Base-by-base conservation (phyloP, 2,113 vertebrate species). In the Hemiprocne comata region DNA sequence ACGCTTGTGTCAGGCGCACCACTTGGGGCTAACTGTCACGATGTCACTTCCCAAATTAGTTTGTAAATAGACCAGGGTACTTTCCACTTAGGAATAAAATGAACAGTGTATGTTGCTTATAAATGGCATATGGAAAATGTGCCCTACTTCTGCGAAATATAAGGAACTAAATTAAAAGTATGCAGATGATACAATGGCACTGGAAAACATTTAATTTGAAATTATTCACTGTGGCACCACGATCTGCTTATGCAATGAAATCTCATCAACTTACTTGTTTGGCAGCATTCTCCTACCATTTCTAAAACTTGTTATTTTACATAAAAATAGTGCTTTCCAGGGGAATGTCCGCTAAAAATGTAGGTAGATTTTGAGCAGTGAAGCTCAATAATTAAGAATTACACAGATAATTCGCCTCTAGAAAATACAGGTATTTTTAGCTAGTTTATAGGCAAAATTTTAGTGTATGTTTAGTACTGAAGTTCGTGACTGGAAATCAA, bases 31-130 rank as follows among this genome's bases (percentile, higher is more conserved):
- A 82, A 92, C 31, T 72, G 82, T 89, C 84, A 54, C 75, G 0
- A 55, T 95, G 93, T 80, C 72, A 96, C 94, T 97, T 97, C 97
- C 95, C 90, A 89, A 94, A 85, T 92, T 90, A 62, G 89, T 87
- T 94, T 94, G 85, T 90, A 93, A 89, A 78, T 75, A 97, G 79
- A 79, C 72, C 12, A 53, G 60, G 94, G 95, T 96, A 89, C 92
- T 97, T 97, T 97, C 96, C 97, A 96, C 81, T 66, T 95, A 83
- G 92, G 90, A 96, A 94, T 95, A 86, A 95, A 95, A 87, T 93
- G 50, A 95, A 50, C 76, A 65, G 65, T 88, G 8, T 78, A 2
- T 72, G 24, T 74, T 82, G n/a, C 34, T 85, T 95, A 88, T 76
- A 96, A 94, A 87, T 89, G 85, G 92, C 62, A 36, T 65, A 36